A percentile compares a stretch with the other conserved stretches of the same genome.
Conservation (phyloP, 2,113 vertebrate genomes). For the Aphyosemion australe region DNA sequence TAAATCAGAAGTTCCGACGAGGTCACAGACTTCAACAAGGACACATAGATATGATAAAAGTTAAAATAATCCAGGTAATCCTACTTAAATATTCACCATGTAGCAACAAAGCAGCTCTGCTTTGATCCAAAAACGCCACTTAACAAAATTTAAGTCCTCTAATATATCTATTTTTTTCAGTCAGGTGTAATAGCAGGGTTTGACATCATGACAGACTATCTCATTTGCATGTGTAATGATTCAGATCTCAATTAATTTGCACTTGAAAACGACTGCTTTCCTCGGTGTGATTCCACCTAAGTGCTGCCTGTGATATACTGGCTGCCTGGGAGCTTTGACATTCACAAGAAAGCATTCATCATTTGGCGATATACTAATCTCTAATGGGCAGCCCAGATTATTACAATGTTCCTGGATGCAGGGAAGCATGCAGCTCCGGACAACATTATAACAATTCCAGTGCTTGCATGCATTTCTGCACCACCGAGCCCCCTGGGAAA, state of each 20-base stretch:
- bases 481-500: neutral
- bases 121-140: slow-evolving; percentile 19
- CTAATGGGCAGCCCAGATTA: slow-evolving; percentile 21
- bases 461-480: slow-evolving; percentile 20
- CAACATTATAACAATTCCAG: slow-evolving; percentile 16
- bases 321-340: slow-evolving; percentile 40
- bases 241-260: slow-evolving; percentile 48
- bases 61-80: slow-evolving; percentile 1
- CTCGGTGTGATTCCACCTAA: slow-evolving; percentile 37
- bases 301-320: slow-evolving; percentile 34
- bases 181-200: slow-evolving; percentile 34
- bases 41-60: slow-evolving; percentile 17
- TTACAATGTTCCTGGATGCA: slow-evolving; percentile 14
- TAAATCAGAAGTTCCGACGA: slow-evolving; percentile 14
- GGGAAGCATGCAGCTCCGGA: neutral
- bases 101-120: neutral
- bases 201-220: slow-evolving; percentile 20
- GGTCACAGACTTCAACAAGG: slow-evolving; percentile 19
- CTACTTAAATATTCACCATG: neutral
- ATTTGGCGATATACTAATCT: slow-evolving; percentile 43
- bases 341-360: slow-evolving; percentile 52
- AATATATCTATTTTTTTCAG: slow-evolving; percentile 38
- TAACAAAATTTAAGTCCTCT: slow-evolving; percentile 25
- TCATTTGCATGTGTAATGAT: slow-evolving; percentile 49
- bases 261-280: slow-evolving; percentile 42